A percentile compares a stretch with the other conserved stretches of the same genome.
phyloP scores from a whole-genome alignment of 2,888 invertebrate genomes.

The Plebejus anna region DNA sequence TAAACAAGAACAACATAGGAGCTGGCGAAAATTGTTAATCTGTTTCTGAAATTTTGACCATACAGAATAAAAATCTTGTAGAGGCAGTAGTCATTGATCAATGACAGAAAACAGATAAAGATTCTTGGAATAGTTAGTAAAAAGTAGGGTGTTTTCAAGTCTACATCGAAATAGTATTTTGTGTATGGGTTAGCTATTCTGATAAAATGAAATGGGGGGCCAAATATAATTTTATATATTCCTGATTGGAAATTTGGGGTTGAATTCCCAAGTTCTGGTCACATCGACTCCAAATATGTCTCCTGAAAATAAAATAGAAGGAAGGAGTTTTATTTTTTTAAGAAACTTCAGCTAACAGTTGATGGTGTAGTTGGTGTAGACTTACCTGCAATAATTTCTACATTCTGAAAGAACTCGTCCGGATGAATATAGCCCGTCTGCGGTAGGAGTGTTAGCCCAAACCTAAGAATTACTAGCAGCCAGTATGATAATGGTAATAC shows the following conservation, averaged over 20 bases:
- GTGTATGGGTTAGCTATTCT: slow-evolving; percentile 79
- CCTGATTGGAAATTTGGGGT: slow-evolving; percentile 89
- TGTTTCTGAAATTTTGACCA: slow-evolving; percentile 84
- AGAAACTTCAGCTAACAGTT: background rate
- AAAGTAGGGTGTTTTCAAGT: slow-evolving; percentile 85
- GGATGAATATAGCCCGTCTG: slow-evolving; percentile 97
- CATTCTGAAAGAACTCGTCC: slow-evolving; percentile 96
- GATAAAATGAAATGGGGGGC: slow-evolving; percentile 85
- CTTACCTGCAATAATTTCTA: slow-evolving; percentile 93
- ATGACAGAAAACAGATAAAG: slow-evolving; percentile 87
- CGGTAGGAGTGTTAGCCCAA: slow-evolving; percentile 86
- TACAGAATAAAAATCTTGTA: slow-evolving; percentile 88
- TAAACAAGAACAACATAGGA: slow-evolving; percentile 92
- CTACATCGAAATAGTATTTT: slow-evolving; percentile 78
- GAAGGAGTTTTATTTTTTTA: background rate
- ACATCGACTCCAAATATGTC: slow-evolving; percentile 89
- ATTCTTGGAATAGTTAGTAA: slow-evolving; percentile 88
- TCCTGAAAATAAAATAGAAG: slow-evolving; percentile 78
- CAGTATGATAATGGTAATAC: slow-evolving; percentile 79
- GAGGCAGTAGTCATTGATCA: slow-evolving; percentile 89
- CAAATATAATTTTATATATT: slow-evolving; percentile 88
- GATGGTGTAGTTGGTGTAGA: background rate
- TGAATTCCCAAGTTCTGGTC: slow-evolving; percentile 94
- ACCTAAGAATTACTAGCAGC: slow-evolving; percentile 81
- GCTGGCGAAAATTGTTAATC: slow-evolving; percentile 87